Evolutionary conservation across 2,113 vertebrate species (phyloP).

Genomic region (Gambusia holbrooki): DNA sequence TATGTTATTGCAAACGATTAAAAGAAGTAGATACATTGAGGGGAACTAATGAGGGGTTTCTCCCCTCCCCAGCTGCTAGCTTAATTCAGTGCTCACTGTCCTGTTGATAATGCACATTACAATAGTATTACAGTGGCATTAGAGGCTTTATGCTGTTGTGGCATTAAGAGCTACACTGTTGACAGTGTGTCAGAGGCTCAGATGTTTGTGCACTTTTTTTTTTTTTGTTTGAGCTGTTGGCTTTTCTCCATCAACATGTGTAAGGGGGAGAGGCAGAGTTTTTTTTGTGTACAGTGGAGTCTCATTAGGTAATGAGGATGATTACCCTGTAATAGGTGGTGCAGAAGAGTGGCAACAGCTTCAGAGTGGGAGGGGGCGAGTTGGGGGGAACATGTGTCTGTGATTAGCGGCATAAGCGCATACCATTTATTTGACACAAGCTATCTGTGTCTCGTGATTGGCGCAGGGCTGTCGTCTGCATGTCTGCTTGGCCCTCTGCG

Average conservation of each 20-base stretch:
- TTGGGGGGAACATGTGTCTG: conserved; percentile 71
- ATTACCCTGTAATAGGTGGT: conserved; percentile 75
- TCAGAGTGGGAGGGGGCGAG: conserved; percentile 60
- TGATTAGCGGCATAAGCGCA: conserved; percentile 81
- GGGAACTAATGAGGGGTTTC: conserved; percentile 75
- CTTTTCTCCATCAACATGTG: conserved; percentile 50
- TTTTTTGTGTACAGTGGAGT: conserved; percentile 68
- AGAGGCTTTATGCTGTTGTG: conserved; percentile 63
- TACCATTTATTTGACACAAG: conserved; percentile 81
- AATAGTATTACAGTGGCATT: conserved; percentile 72
- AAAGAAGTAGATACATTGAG: conserved; percentile 75
- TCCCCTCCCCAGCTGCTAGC: conserved; percentile 69
- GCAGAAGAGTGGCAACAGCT: conserved; percentile 62
- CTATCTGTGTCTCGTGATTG: conserved; percentile 64
- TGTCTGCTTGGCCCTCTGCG: conserved; percentile 56
- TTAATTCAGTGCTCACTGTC: conserved; percentile 74
- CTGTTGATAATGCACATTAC: conserved; percentile 75
- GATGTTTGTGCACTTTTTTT: conserved; percentile 29
- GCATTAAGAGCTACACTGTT: conserved; percentile 41
- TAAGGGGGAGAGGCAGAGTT: conserved; percentile 28
- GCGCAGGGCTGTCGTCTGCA: conserved; percentile 68
- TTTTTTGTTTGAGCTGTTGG: conserved; percentile 41
- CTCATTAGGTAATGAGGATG: conserved; percentile 79
- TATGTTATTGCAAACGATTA: conserved; percentile 81
- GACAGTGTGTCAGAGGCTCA: conserved; percentile 46